Evolutionary conservation across 2,797 vertebrate genomes (phyloP).

Genomic region (Syndactyla subalaris): DNA sequence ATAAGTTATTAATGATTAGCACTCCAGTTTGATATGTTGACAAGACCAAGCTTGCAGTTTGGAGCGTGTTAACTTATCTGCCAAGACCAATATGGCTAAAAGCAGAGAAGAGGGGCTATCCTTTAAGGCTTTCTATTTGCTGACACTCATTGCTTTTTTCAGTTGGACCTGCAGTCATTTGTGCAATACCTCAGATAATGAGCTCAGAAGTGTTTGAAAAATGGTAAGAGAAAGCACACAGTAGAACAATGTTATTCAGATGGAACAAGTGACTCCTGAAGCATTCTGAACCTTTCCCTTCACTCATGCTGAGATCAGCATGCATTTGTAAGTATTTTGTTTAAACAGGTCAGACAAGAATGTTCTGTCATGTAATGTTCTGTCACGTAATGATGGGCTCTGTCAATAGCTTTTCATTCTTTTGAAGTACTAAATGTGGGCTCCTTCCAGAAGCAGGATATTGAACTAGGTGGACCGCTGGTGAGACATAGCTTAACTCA

Average conservation of each 20-base stretch:
- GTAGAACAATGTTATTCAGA: not conserved
- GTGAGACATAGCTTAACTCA: not conserved
- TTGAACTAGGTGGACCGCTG: not conserved
- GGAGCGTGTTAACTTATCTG: not conserved
- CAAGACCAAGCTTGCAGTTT: conserved; percentile 44
- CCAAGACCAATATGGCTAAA: conserved; percentile 16
- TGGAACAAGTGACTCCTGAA: not conserved
- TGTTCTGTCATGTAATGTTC: not conserved
- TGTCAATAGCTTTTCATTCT: not conserved
- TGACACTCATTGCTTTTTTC: not conserved
- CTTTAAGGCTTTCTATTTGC: not conserved
- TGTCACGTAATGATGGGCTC: not conserved
- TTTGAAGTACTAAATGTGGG: not conserved
- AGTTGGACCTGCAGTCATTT: not conserved
- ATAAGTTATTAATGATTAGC: conserved; percentile 65
- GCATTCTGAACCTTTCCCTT: not conserved
- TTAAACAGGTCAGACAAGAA: not conserved
- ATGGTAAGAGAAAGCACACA: not conserved
- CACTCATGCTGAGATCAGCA: not conserved
- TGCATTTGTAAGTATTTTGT: not conserved
- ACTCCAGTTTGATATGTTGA: conserved; percentile 64
- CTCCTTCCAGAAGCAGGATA: not conserved
- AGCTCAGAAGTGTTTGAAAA: not conserved
- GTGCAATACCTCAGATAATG: not conserved
- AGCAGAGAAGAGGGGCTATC: not conserved